Evolutionary conservation across 2,888 invertebrate genomes (phyloP).

Genomic region (Heteromurus nitidus): DNA sequence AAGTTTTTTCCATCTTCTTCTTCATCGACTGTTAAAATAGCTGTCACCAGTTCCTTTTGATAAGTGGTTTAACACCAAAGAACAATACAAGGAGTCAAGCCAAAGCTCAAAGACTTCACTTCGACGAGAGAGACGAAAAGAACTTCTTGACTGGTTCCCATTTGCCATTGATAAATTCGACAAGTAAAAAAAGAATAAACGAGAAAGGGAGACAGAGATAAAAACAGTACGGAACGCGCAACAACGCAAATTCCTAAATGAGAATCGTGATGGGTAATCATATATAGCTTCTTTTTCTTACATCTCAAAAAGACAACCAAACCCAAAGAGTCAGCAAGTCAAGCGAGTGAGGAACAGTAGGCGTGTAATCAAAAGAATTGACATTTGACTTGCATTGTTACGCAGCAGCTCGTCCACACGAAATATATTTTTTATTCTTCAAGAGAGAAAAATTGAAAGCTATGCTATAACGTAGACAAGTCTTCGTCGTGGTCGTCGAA

Average conservation of each 20-base stretch:
- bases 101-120: neutral
- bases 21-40: constrained; percentile 30
- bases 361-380: constrained; percentile 60
- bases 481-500: neutral
- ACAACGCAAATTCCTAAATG: constrained; percentile 42
- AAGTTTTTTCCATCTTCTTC: no score
- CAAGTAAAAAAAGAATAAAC: constrained; percentile 26
- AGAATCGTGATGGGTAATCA: constrained; percentile 57
- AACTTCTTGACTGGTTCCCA: neutral
- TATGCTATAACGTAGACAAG: neutral
- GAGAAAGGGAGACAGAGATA: neutral
- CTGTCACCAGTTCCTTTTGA: constrained; percentile 58
- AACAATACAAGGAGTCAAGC: constrained; percentile 3
- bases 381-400: constrained; percentile 65
- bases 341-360: no score
- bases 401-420: constrained; percentile 9
- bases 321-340: constrained; percentile 50
- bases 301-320: constrained; percentile 18
- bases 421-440: neutral
- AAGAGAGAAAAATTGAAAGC: neutral
- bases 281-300: neutral
- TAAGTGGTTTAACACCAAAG: constrained; percentile 50
- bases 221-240: neutral
- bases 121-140: neutral
- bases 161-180: constrained; percentile 43